phyloP scores from a whole-genome alignment of 2,888 invertebrate genomes.

The Capitulum mitella region DNA sequence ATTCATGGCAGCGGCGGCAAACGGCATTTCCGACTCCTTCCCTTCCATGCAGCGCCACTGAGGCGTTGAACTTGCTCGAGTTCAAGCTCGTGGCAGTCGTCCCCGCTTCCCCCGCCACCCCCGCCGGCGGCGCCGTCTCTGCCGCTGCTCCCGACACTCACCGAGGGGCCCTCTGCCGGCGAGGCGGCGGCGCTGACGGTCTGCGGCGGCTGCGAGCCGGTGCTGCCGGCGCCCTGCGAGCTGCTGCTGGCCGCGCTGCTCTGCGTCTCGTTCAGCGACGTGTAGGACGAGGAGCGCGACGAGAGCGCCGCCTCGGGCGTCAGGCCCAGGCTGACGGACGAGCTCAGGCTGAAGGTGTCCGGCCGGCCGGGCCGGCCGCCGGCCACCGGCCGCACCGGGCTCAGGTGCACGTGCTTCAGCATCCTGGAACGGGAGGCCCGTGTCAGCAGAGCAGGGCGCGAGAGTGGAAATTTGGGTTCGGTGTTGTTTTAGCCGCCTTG shows the following conservation, averaged over 20 bases:
- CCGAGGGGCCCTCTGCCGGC: neutral
- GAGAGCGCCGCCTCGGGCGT: neutral
- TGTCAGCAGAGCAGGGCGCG: no score
- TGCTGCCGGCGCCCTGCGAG: neutral
- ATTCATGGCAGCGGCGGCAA: no score
- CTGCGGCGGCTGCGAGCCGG: slow-evolving; percentile 9
- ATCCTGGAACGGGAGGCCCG: neutral
- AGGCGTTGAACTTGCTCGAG: no score
- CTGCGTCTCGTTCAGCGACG: slow-evolving; percentile 18
- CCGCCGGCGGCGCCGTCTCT: no score
- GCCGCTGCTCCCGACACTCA: neutral
- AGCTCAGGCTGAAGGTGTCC: slow-evolving; percentile 13
- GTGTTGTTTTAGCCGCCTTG: no score
- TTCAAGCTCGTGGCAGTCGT: no score
- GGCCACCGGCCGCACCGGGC: slow-evolving; percentile 5
- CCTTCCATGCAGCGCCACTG: no score
- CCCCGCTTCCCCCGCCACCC: no score
- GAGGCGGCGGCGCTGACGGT: neutral
- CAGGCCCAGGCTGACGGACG: slow-evolving; percentile 8
- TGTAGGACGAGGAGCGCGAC: slow-evolving; percentile 1
- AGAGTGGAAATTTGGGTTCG: no score
- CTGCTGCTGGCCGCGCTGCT: slow-evolving; percentile 17
- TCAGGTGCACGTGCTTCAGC: slow-evolving; percentile 25
- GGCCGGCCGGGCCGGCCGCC: neutral
- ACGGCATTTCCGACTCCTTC: no score